Percentiles rank a stretch among this genome's conserved stretches.
Evolutionary conservation across 1,140 invertebrate species (phyloP).

Genomic region (Matsumurasca onukii): DNA sequence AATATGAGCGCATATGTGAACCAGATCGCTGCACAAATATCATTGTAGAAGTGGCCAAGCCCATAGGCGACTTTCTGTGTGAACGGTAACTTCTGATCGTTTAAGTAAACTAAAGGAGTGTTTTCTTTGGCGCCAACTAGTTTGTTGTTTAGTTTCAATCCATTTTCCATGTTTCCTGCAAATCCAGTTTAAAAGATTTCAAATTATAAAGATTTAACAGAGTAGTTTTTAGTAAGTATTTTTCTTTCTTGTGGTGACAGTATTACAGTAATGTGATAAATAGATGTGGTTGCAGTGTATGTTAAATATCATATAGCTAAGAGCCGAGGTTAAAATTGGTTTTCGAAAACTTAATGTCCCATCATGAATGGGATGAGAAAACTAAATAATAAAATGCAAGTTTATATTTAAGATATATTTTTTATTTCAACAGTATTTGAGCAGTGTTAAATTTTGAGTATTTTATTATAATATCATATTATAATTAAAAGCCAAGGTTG

Average conservation of each 20-base stretch:
- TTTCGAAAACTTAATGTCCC: too few relatives aligned
- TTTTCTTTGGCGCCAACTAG: constrained; percentile 2
- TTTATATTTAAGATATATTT: too few relatives aligned
- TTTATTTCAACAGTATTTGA: too few relatives aligned
- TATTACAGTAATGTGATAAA: not conserved
- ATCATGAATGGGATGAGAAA: too few relatives aligned
- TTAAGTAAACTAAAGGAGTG: constrained; percentile 8
- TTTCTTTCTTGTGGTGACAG: too few relatives aligned
- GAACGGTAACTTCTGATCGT: not conserved
- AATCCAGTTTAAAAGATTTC: not conserved
- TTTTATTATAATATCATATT: too few relatives aligned
- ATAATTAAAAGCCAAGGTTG: too few relatives aligned
- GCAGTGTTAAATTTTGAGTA: too few relatives aligned
- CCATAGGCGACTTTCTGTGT: constrained; percentile 66
- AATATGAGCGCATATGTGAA: constrained; percentile 91
- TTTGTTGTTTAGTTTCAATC: constrained; percentile 17
- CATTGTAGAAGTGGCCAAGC: constrained; percentile 88
- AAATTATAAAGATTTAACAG: not conserved
- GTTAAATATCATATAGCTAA: not conserved
- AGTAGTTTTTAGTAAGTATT: not conserved
- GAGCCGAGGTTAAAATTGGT: not conserved
- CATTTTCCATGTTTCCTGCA: constrained; percentile 26
- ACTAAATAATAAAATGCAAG: too few relatives aligned
- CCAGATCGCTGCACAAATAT: constrained; percentile 90
- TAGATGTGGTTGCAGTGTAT: not conserved